phyloP scores from a whole-genome alignment of 53 echinoderm and acorn worm genomes.

The Actinopyga echinites region DNA sequence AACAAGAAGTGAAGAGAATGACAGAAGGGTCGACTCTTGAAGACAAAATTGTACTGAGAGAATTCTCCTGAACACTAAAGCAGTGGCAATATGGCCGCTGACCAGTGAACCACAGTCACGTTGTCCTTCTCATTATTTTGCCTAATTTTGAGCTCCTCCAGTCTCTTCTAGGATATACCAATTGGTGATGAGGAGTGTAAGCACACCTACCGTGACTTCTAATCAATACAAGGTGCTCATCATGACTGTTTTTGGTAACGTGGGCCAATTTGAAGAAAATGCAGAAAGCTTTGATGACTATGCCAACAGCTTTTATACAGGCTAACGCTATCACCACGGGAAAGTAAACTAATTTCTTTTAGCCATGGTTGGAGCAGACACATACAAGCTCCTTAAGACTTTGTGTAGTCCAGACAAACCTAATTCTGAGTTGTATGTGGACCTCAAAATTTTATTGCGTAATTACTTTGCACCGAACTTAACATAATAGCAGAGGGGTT shows the following conservation, averaged over 20 bases:
- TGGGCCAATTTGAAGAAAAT: neutral
- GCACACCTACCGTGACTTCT: too few species aligned
- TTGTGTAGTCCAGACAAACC: constrained; percentile 29
- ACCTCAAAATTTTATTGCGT: constrained; percentile 1
- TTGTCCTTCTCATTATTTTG: too few species aligned
- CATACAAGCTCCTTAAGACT: constrained; percentile 38
- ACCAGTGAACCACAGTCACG: too few species aligned
- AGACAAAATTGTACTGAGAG: too few species aligned
- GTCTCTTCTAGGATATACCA: too few species aligned
- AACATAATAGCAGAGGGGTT: constrained; percentile 18
- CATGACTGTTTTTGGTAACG: constrained; percentile 15
- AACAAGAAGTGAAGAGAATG: too few species aligned
- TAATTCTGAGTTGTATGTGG: neutral
- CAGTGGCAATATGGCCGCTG: too few species aligned
- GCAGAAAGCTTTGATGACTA: neutral
- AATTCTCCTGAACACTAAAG: too few species aligned
- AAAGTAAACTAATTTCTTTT: constrained; percentile 34
- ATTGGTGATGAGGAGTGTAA: too few species aligned
- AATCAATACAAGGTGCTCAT: too few species aligned
- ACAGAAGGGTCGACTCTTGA: too few species aligned
- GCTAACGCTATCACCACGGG: neutral
- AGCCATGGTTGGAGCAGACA: neutral
- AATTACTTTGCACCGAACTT: neutral
- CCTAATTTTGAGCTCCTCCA: too few species aligned
- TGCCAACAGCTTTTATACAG: neutral